These are phyloP conservation scores for Crenichthys baileyi DNA, from an alignment of 2,797 vertebrate species.

Conservation along the genomic window DNA sequence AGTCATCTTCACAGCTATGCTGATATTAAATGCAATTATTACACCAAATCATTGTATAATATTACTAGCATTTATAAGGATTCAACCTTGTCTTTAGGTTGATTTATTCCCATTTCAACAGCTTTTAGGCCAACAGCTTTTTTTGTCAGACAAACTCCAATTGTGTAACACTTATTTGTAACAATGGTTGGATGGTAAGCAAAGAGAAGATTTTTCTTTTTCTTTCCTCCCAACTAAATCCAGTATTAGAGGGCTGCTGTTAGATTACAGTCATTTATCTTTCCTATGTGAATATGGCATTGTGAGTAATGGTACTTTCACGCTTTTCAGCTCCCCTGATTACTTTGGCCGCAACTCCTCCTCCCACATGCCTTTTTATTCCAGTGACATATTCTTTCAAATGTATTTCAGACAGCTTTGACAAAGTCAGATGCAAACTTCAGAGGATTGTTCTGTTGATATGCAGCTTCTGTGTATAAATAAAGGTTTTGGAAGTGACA, in stretches of 20 bases:
- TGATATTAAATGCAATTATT: not conserved
- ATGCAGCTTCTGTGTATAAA: constrained; percentile 15
- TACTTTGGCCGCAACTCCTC: constrained; percentile 73
- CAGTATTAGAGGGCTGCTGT: constrained; percentile 69
- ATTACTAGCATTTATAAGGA: not conserved
- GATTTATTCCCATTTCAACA: constrained; percentile 14
- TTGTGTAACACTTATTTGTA: constrained; percentile 46
- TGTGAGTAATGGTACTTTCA: constrained; percentile 83
- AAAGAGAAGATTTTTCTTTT: constrained; percentile 49
- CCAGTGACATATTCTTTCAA: constrained; percentile 71
- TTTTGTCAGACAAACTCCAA: constrained; percentile 10
- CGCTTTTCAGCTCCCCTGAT: constrained; percentile 79
- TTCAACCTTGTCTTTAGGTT: not conserved
- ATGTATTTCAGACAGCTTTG: constrained; percentile 69
- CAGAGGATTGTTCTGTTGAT: constrained; percentile 36
- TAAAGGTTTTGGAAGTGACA: constrained; percentile 30
- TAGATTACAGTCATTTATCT: constrained; percentile 80
- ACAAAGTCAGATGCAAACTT: constrained; percentile 69
- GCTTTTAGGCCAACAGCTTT: constrained; percentile 2
- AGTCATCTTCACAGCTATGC: not conserved
- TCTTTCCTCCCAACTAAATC: constrained; percentile 66
- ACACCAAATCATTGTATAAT: not conserved
- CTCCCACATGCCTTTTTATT: constrained; percentile 70
- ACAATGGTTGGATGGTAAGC: constrained; percentile 52
- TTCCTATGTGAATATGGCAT: constrained; percentile 74